These are phyloP conservation scores for Ibidorhyncha struthersii DNA, from an alignment of 2,113 vertebrate species.

Conservation along the genomic window DNA sequence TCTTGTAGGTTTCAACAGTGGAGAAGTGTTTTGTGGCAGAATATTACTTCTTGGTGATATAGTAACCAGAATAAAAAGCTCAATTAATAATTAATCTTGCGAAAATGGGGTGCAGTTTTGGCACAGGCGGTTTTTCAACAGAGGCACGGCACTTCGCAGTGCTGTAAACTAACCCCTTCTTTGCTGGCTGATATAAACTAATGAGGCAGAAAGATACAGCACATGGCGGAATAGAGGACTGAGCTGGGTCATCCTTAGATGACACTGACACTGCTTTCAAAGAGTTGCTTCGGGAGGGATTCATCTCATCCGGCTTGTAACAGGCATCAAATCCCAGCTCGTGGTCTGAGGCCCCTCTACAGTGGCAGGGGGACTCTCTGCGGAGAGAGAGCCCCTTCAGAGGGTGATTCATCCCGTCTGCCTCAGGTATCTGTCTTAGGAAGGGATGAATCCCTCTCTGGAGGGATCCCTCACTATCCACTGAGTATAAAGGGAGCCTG, in stretches of 20 bases:
- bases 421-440: neutral
- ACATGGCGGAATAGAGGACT: neutral
- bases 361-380: accelerated
- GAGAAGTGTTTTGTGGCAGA: neutral
- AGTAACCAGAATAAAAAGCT: neutral
- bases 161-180: neutral
- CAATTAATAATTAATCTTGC: neutral
- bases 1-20: neutral
- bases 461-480: neutral
- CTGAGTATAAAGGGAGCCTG: neutral
- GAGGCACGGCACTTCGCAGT: neutral
- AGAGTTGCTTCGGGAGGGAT: accelerated
- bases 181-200: neutral
- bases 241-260: neutral
- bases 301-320: neutral
- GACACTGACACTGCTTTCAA: neutral
- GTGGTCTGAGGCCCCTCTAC: neutral
- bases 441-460: neutral
- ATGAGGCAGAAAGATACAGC: neutral
- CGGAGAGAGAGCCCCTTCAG: neutral
- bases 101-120: neutral
- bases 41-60: neutral
- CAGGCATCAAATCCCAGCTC: neutral
- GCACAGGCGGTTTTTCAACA: neutral
- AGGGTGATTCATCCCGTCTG: neutral